Base-by-base conservation (phyloP, 1,140 invertebrate genomes). In the Hestina assimilis region DNA sequence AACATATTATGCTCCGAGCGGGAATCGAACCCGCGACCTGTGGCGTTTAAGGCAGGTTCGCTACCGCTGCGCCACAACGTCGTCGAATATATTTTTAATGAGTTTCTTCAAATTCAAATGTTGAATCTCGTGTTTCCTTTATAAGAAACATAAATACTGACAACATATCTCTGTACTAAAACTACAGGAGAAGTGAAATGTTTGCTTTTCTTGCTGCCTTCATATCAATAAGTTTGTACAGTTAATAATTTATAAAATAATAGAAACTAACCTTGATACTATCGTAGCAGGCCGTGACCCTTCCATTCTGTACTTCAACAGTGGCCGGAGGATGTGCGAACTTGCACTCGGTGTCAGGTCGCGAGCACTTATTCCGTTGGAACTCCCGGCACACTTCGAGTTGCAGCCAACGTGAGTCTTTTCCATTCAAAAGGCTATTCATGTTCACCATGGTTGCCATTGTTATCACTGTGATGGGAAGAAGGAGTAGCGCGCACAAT, bases 201-300 rank as follows among this genome's bases (percentile, higher is more conserved):
- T n/a, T n/a, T n/a, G n/a, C n/a, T n/a, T n/a, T n/a, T n/a, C n/a
- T n/a, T n/a, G n/a, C n/a, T n/a, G n/a, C n/a, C n/a, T n/a, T n/a
- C n/a, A n/a, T n/a, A n/a, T n/a, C n/a, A n/a, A n/a, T n/a, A 38
- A 15, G 4, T 15, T 9, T 1, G 33, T 38, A 6, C n/a, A 7
- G 11, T 12, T 4, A 6, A 8, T 4, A 9, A 35, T 15, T 4
- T 12, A 12, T 3, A 3, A 14, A 3, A 3, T 35, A 15, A 11
- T 20, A 19, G 17, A 38, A 38, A n/a, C 55, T 92, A 92, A 99
- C 99, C 97, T 99, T 99, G 90, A 99, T 99, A 89, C 97, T 99
- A 92, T 99, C 99, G 93, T 99, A 99, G 92, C 99, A 99, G 69
- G 99, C 98, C 64, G 98, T 99, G 75, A 99, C 99, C 78, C 98